phyloP scores from a whole-genome alignment of 2,888 invertebrate species.

The Ceraclea dissimilis region DNA sequence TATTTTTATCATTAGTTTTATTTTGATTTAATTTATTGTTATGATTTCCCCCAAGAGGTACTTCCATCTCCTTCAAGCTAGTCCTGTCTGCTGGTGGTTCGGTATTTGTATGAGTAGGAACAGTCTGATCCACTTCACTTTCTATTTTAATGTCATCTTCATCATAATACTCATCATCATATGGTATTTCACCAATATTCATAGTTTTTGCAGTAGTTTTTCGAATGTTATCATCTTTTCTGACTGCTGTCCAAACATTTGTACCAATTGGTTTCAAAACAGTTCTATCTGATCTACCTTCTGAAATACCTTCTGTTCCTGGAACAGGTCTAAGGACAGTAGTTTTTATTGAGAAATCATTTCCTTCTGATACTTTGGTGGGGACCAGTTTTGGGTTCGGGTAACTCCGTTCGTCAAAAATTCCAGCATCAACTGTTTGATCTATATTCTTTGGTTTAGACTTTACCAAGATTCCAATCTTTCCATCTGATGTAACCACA shows the following conservation, averaged over 20 bases:
- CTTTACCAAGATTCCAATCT: slow-evolving; percentile 37
- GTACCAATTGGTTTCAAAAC: slow-evolving; percentile 16
- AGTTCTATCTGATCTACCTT: slow-evolving; percentile 11
- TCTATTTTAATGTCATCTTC: slow-evolving; percentile 21
- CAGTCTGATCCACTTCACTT: background rate
- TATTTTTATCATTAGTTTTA: background rate
- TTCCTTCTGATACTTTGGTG: slow-evolving; percentile 8
- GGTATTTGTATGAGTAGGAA: background rate
- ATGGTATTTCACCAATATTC: slow-evolving; percentile 22
- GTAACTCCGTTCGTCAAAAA: slow-evolving; percentile 11
- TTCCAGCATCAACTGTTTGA: background rate
- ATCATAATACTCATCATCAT: slow-evolving; percentile 25
- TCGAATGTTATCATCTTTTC: slow-evolving; percentile 9
- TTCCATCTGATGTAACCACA: slow-evolving; percentile 42
- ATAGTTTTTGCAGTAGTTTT: slow-evolving; percentile 8
- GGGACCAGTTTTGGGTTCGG: slow-evolving; percentile 14
- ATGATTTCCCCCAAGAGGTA: background rate
- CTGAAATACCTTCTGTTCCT: slow-evolving; percentile 7
- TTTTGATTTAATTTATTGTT: background rate
- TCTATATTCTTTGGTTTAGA: slow-evolving; percentile 15
- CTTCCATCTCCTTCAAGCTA: background rate
- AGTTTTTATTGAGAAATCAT: slow-evolving; percentile 10
- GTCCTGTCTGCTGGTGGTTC: background rate
- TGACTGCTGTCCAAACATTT: slow-evolving; percentile 19
- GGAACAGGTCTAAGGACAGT: slow-evolving; percentile 19